A percentile compares a stretch with the other conserved stretches of the same genome.
Conservation (phyloP, 2,113 vertebrate species). For the Erythrolamprus reginae region DNA sequence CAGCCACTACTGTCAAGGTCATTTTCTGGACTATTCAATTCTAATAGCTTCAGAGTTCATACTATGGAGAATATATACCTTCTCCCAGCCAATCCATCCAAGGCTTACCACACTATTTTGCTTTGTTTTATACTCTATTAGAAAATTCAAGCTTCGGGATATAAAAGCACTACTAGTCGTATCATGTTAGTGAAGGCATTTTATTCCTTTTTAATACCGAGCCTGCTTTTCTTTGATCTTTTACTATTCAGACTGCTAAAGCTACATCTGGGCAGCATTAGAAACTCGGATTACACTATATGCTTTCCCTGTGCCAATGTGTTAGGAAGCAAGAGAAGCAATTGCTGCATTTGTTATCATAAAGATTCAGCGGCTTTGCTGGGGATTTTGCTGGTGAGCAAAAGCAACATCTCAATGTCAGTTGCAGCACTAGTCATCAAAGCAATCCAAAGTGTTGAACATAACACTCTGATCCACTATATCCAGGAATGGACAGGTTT, state of each 20-base stretch:
- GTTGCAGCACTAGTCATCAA: constrained; percentile 31
- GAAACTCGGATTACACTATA: not conserved
- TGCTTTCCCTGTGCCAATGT: not conserved
- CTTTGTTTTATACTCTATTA: not conserved
- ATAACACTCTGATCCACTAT: constrained; percentile 49
- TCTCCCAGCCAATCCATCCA: not conserved
- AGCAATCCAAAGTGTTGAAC: constrained; percentile 57
- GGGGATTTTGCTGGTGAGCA: constrained; percentile 42
- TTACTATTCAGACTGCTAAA: not conserved
- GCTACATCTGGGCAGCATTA: constrained; percentile 5
- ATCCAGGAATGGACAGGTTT: constrained; percentile 51
- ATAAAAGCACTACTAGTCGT: not conserved
- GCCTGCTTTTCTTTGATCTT: constrained; percentile 10
- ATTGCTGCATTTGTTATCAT: constrained; percentile 23
- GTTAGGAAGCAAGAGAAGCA: constrained; percentile 15
- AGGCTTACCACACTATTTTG: not conserved
- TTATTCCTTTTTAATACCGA: constrained; percentile 29
- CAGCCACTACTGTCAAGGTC: not conserved
- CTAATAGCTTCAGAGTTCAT: not conserved
- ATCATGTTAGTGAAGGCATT: not conserved
- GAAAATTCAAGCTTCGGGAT: not conserved
- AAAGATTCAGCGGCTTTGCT: constrained; percentile 32
- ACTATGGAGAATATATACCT: not conserved
- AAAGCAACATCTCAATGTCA: constrained; percentile 45
- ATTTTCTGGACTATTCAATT: not conserved